These are phyloP conservation scores for Micrastur ruficollis DNA, from an alignment of 2,797 vertebrate genomes.

Conservation along the genomic window DNA sequence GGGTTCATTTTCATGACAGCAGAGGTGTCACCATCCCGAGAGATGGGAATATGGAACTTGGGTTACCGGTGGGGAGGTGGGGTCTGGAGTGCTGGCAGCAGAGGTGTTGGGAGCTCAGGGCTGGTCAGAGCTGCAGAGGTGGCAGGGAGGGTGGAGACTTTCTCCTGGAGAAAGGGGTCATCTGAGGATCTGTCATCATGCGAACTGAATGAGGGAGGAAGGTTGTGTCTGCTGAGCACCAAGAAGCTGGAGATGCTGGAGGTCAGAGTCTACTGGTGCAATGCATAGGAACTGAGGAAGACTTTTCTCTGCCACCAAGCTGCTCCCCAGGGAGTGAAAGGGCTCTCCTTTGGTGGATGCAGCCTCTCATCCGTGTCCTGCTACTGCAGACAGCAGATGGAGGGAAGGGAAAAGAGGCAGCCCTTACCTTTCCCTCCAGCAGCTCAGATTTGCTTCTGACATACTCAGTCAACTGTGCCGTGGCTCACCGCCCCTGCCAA, in stretches of 20 bases:
- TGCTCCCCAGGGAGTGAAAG: not conserved
- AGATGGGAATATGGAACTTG: not conserved
- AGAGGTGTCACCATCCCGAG: not conserved
- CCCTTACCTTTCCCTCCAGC: not conserved
- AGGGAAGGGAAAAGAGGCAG: not conserved
- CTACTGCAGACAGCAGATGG: not conserved
- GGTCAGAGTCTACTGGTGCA: not conserved
- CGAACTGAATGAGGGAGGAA: not conserved
- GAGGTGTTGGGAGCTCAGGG: not conserved
- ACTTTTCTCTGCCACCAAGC: not conserved
- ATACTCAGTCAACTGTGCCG: rapidly evolving
- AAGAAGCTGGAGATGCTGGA: not conserved
- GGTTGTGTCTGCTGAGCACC: not conserved
- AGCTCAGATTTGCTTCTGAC: not conserved
- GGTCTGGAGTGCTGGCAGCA: not conserved
- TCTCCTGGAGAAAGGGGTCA: not conserved
- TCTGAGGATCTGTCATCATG: not conserved
- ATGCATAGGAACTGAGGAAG: not conserved
- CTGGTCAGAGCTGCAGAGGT: not conserved
- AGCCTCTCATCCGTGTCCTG: not conserved
- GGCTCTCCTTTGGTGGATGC: not conserved
- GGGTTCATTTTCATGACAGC: not conserved
- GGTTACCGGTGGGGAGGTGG: rapidly evolving
- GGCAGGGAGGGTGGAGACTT: not conserved
- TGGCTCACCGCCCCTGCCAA: not conserved